phyloP scores from a whole-genome alignment of 1,140 invertebrate genomes.

The Pteromalus puparum region DNA sequence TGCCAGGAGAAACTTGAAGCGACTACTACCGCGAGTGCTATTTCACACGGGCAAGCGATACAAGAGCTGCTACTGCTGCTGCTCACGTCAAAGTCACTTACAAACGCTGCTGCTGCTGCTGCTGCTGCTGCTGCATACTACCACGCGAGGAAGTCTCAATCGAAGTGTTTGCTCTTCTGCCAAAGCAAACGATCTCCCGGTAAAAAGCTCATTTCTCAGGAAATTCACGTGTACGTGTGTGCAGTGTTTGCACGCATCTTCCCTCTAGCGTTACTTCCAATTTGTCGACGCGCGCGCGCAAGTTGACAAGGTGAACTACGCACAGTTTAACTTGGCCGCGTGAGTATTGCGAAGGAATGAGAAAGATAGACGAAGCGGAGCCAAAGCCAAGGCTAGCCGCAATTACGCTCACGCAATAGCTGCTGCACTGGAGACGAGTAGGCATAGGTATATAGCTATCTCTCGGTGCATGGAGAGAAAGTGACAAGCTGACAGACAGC shows the following conservation, averaged over 20 bases:
- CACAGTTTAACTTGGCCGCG: constrained; percentile 60
- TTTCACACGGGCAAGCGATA: constrained; percentile 42
- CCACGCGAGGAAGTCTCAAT: constrained; percentile 27
- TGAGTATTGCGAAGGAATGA: constrained; percentile 19
- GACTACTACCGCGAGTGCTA: constrained; percentile 44
- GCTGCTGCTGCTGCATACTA: too few relatives aligned
- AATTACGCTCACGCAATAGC: constrained; percentile 63
- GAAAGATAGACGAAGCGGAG: constrained; percentile 41
- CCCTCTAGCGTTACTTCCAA: constrained; percentile 48
- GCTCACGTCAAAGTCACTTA: constrained; percentile 15
- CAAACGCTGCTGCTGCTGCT: background rate
- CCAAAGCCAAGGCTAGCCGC: constrained; percentile 63
- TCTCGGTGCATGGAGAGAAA: background rate
- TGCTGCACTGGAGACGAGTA: background rate
- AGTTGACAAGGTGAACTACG: constrained; percentile 60
- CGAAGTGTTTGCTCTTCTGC: background rate
- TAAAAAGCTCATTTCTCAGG: constrained; percentile 20
- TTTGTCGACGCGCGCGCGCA: background rate
- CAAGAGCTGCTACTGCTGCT: constrained; percentile 25
- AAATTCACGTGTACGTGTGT: background rate
- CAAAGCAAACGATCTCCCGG: background rate
- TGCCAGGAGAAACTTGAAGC: constrained; percentile 54
- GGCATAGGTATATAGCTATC: too few relatives aligned
- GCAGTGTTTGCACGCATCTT: background rate
- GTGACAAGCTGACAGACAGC: background rate